Evolutionary conservation across 2,888 invertebrate genomes (phyloP).

Genomic region (Epinotia ramella): DNA sequence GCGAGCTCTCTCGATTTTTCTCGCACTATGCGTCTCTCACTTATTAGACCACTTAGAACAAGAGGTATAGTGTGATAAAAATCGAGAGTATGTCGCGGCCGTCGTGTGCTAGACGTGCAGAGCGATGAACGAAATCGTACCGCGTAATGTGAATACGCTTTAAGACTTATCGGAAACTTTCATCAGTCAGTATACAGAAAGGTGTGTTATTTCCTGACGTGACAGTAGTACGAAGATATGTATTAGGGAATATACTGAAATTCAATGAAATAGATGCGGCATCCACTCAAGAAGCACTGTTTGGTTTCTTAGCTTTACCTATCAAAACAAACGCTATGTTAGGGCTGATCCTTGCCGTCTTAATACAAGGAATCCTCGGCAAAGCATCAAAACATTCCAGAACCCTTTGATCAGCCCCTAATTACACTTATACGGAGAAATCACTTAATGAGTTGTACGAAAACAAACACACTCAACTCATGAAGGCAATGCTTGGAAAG

Average conservation of each 20-base stretch:
- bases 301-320: slow-evolving; percentile 33
- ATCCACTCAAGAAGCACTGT: slow-evolving; percentile 14
- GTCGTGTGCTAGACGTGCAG: too few relatives aligned
- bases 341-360: slow-evolving; percentile 47
- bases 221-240: neutral
- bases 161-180: too few relatives aligned
- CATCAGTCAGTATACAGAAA: too few relatives aligned
- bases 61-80: too few relatives aligned
- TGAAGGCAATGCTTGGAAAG: slow-evolving; percentile 33
- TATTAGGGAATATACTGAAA: neutral
- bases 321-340: slow-evolving; percentile 35
- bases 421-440: slow-evolving; percentile 74
- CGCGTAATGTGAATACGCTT: too few relatives aligned
- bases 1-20: too few relatives aligned
- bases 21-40: too few relatives aligned
- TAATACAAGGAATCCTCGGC: slow-evolving; percentile 60
- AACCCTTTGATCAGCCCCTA: slow-evolving; percentile 75
- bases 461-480: slow-evolving; percentile 53
- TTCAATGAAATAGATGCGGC: slow-evolving; percentile 13
- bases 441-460: slow-evolving; percentile 76
- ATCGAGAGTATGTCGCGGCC: too few relatives aligned
- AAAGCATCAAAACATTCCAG: slow-evolving; percentile 70
- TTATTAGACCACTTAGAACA: too few relatives aligned
- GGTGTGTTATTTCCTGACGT: neutral
- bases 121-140: too few relatives aligned